These are phyloP conservation scores for Salarias fasciatus DNA, from an alignment of 2,797 vertebrate species.

Conservation along the genomic window DNA sequence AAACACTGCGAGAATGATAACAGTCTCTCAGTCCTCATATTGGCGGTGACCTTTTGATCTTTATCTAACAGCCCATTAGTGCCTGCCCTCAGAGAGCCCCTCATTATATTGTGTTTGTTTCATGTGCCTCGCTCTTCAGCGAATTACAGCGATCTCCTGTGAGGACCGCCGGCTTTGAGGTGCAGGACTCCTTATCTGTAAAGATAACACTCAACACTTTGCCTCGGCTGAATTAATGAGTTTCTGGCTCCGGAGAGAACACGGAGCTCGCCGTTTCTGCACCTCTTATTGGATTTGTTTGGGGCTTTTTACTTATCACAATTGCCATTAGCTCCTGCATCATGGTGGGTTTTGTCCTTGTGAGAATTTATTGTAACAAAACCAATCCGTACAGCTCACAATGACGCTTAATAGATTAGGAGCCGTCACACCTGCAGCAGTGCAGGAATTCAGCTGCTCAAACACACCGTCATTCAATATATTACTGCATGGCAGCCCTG, in stretches of 20 bases:
- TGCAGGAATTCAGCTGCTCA: too few species aligned
- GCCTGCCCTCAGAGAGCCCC: constrained; percentile 25
- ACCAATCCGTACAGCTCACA: too few species aligned
- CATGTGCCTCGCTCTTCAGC: constrained; percentile 28
- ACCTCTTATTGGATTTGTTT: constrained; percentile 10
- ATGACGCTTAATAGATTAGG: too few species aligned
- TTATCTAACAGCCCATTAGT: constrained; percentile 51
- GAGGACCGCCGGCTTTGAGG: constrained; percentile 45
- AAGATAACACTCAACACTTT: constrained; percentile 52
- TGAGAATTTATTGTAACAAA: too few species aligned
- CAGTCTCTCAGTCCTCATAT: constrained; percentile 31
- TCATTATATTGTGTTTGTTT: constrained; percentile 51
- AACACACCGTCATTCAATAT: too few species aligned
- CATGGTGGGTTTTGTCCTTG: too few species aligned
- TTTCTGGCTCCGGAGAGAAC: constrained; percentile 40
- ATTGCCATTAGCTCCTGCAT: neutral
- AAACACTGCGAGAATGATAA: constrained; percentile 25
- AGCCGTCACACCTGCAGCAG: too few species aligned
- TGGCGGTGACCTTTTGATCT: constrained; percentile 49
- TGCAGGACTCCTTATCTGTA: constrained; percentile 51
- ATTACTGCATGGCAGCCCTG: too few species aligned
- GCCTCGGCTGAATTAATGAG: constrained; percentile 55
- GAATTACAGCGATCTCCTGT: constrained; percentile 32
- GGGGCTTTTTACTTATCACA: neutral
- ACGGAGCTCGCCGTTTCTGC: constrained; percentile 25